phyloP scores from a whole-genome alignment of 2,113 vertebrate genomes.

The Trichomycterus rosablanca region DNA sequence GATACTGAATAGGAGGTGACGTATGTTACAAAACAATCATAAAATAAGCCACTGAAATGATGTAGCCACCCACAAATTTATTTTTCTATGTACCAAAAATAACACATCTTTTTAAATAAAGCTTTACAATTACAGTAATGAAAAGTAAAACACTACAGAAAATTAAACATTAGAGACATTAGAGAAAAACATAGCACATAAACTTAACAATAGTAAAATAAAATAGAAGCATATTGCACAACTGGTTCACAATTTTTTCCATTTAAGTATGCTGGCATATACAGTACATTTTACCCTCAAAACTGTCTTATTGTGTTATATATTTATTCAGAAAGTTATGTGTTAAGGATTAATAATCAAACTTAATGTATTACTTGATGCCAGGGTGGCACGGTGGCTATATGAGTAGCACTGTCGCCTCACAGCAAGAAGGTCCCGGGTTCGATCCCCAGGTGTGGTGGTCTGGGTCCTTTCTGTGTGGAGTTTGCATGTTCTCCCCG shows the following conservation, averaged over 20 bases:
- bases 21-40: neutral
- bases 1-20: neutral
- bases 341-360: no score
- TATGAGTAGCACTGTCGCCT: no score
- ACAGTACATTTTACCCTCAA: no score
- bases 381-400: no score
- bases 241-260: slow-evolving; percentile 51
- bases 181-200: slow-evolving; percentile 55
- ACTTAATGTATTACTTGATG: no score
- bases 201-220: slow-evolving; percentile 43
- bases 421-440: no score
- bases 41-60: neutral
- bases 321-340: no score
- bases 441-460: no score
- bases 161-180: slow-evolving; percentile 49
- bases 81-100: slow-evolving; percentile 78
- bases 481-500: no score
- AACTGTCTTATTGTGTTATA: no score
- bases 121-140: slow-evolving; percentile 57
- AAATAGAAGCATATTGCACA: slow-evolving; percentile 57
- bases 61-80: slow-evolving; percentile 62
- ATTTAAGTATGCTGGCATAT: slow-evolving; percentile 28
- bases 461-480: no score
- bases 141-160: slow-evolving; percentile 45
- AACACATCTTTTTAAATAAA: slow-evolving; percentile 66